phyloP scores from a whole-genome alignment of 2,797 vertebrate genomes.

The Brachyalestes nurse region DNA sequence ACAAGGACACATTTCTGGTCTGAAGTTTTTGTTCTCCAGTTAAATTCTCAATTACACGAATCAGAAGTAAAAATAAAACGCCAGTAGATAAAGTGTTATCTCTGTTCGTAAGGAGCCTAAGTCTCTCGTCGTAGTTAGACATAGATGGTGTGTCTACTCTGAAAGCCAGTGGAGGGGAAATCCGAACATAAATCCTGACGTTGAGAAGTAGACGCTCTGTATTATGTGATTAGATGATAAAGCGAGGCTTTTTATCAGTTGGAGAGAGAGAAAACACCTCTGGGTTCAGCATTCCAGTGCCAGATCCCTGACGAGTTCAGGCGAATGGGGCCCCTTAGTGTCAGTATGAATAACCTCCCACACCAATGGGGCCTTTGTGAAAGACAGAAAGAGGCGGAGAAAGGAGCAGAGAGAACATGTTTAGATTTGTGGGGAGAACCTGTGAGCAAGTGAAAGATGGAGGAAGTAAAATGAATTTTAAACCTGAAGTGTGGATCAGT shows the following conservation, averaged over 20 bases:
- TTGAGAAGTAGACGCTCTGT: conserved; percentile 25
- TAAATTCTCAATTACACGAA: background rate
- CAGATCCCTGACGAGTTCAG: conserved; percentile 68
- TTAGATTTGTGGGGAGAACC: background rate
- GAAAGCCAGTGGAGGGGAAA: conserved; percentile 5
- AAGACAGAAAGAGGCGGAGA: conserved; percentile 8
- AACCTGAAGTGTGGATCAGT: background rate
- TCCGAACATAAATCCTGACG: conserved; percentile 30
- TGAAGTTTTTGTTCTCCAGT: background rate
- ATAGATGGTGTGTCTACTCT: background rate
- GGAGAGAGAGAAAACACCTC: conserved; percentile 53
- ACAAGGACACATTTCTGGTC: background rate
- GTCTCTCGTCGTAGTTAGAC: background rate
- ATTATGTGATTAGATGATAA: conserved; percentile 40
- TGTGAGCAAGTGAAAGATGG: background rate
- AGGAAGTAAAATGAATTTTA: background rate
- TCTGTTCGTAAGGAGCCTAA: conserved; percentile 12
- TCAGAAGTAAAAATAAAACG: too few relatives aligned
- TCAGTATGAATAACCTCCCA: conserved; percentile 50
- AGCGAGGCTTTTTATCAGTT: conserved; percentile 20
- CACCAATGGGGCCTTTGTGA: conserved; percentile 53
- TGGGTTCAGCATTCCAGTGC: conserved; percentile 69
- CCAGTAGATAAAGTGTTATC: background rate
- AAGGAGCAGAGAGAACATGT: background rate
- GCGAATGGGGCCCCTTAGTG: conserved; percentile 69